These are phyloP conservation scores for Lymantria dispar DNA, from an alignment of 2,888 invertebrate genomes.

Conservation along the genomic window DNA sequence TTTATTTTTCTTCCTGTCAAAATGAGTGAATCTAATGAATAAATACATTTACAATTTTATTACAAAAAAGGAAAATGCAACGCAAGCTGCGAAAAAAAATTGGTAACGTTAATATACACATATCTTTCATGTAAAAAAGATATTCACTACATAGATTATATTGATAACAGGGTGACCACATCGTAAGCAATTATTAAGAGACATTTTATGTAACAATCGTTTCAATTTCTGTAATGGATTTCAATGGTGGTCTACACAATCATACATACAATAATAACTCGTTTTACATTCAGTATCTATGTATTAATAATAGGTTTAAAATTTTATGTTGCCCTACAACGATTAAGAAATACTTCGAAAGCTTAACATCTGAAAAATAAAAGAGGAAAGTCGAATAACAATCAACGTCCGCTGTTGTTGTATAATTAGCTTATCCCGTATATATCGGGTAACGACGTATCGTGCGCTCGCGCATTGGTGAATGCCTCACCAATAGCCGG, in stretches of 20 bases:
- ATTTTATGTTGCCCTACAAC: slow-evolving; percentile 38
- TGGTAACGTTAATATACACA: too few species aligned
- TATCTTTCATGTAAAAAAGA: too few species aligned
- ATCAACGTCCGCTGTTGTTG: slow-evolving; percentile 55
- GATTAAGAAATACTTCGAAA: slow-evolving; percentile 41
- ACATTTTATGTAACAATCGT: slow-evolving; percentile 14
- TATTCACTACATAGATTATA: too few species aligned
- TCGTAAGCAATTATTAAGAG: background rate
- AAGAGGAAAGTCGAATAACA: slow-evolving; percentile 59
- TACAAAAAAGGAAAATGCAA: too few species aligned
- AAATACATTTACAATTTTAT: too few species aligned
- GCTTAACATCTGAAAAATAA: slow-evolving; percentile 68
- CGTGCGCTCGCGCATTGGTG: slow-evolving; percentile 76
- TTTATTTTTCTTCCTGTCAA: too few species aligned
- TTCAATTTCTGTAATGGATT: slow-evolving; percentile 56
- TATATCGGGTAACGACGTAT: slow-evolving; percentile 60
- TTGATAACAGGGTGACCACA: too few species aligned
- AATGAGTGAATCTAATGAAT: too few species aligned
- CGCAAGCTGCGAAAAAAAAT: too few species aligned
- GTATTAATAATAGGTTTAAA: slow-evolving; percentile 54
- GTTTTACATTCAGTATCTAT: slow-evolving; percentile 53
- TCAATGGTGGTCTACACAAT: slow-evolving; percentile 53
- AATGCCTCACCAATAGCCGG: slow-evolving; percentile 66
- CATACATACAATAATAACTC: slow-evolving; percentile 53
- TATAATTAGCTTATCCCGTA: slow-evolving; percentile 77